phyloP scores from a whole-genome alignment of 2,888 invertebrate species.

The Agriotes lineatus region DNA sequence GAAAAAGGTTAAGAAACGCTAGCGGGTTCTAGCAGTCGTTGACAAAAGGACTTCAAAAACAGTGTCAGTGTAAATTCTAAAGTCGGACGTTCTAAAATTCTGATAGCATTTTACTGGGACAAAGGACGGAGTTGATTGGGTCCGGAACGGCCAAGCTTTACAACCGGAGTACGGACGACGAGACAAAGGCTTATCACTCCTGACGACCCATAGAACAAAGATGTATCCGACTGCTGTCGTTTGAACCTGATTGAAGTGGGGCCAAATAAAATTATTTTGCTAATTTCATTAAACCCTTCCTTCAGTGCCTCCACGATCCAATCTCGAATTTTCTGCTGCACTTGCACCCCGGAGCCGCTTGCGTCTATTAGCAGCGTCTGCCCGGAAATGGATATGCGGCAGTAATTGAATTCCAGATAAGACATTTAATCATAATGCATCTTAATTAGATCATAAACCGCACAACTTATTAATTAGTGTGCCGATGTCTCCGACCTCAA shows the following conservation, averaged over 20 bases:
- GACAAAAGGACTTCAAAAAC: conserved; percentile 27
- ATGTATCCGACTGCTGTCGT: conserved; percentile 38
- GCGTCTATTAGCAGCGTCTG: neutral
- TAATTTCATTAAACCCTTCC: conserved; percentile 24
- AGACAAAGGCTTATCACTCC: conserved; percentile 53
- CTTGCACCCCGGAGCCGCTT: neutral
- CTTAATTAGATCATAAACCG: conserved; percentile 25
- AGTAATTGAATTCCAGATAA: conserved; percentile 33
- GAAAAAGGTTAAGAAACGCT: conserved; percentile 15
- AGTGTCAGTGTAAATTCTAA: conserved; percentile 50
- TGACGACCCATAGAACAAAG: conserved; percentile 46
- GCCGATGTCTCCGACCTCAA: conserved; percentile 6
- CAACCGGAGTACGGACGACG: conserved; percentile 47
- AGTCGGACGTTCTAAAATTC: conserved; percentile 51
- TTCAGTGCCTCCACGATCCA: neutral
- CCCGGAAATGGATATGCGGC: conserved; percentile 1
- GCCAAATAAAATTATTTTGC: conserved; percentile 26
- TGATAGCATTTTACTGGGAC: conserved; percentile 51
- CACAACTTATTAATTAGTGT: conserved; percentile 26
- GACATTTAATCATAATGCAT: conserved; percentile 27
- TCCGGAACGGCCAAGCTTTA: conserved; percentile 52
- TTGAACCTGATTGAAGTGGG: conserved; percentile 32
- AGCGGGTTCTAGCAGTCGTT: conserved; percentile 26
- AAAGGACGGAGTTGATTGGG: conserved; percentile 53
- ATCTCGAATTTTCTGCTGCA: neutral